phyloP scores from a whole-genome alignment of 2,888 invertebrate species.

The Uropetala carovei region DNA sequence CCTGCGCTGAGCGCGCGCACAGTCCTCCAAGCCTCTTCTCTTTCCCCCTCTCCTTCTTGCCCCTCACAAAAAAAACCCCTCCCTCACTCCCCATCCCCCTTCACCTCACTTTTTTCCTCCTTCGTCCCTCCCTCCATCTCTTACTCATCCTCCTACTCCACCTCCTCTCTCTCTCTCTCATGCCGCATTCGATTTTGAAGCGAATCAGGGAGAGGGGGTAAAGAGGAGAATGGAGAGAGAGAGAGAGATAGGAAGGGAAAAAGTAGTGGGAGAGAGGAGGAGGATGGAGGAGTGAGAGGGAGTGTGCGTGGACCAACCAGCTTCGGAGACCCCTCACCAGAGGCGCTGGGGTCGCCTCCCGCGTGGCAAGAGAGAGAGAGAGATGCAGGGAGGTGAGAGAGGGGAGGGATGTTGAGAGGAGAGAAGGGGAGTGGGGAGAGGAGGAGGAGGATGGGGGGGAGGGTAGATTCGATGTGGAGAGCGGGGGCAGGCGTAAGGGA shows the following conservation, averaged over 20 bases:
- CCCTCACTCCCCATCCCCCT: neutral
- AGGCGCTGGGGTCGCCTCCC: slow-evolving; percentile 53
- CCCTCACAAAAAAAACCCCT: neutral
- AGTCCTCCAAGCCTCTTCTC: slow-evolving; percentile 20
- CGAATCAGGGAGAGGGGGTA: slow-evolving; percentile 30
- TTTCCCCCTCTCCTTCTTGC: neutral
- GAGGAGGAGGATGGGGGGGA: neutral
- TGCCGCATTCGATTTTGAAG: slow-evolving; percentile 63
- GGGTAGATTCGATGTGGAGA: neutral
- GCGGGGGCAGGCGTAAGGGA: neutral
- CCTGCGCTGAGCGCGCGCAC: slow-evolving; percentile 41
- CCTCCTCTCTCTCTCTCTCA: slow-evolving; percentile 22
- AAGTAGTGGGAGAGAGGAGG: neutral
- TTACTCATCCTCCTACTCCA: neutral
- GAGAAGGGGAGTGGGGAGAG: neutral
- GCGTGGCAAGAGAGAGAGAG: slow-evolving; percentile 59
- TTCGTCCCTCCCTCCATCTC: neutral
- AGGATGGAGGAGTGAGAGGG: neutral
- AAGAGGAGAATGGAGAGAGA: no score
- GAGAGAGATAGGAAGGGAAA: neutral
- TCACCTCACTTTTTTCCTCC: neutral
- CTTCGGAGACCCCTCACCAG: slow-evolving; percentile 53
- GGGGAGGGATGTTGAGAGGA: neutral
- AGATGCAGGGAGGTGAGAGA: neutral
- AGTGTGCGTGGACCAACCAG: slow-evolving; percentile 63